Evolutionary conservation across 64 coral and sea anemone species (phyloP).

Genomic region (Pachyseris speciosa): DNA sequence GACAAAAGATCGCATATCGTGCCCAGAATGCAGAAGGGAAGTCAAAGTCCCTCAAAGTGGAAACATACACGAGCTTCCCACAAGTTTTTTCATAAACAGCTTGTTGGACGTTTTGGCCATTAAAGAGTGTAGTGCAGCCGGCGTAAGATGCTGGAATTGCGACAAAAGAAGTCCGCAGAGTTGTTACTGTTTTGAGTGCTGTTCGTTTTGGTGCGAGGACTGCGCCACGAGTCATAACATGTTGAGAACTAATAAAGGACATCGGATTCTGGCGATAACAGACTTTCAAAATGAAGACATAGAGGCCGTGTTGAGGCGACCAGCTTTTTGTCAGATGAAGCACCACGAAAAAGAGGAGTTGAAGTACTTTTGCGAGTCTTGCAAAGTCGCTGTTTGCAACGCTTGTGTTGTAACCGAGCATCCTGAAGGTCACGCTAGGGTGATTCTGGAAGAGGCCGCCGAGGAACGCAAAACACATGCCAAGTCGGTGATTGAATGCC

Average conservation of each 20-base stretch:
- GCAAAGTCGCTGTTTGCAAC: background rate
- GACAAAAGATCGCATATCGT: background rate
- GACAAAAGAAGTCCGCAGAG: background rate
- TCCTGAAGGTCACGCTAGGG: background rate
- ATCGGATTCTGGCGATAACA: constrained; percentile 1
- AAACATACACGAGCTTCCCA: constrained; percentile 19
- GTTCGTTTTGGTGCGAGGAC: background rate
- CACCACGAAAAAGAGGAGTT: background rate
- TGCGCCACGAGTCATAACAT: background rate
- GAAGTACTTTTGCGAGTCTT: background rate
- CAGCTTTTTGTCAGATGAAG: background rate
- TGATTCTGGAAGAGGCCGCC: background rate
- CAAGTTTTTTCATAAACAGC: background rate
- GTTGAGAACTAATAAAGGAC: background rate
- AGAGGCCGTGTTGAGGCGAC: background rate
- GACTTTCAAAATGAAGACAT: background rate
- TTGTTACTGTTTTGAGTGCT: constrained; percentile 25
- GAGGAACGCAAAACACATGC: background rate
- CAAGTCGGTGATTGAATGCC: background rate
- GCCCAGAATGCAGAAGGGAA: background rate
- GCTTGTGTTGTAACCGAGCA: background rate
- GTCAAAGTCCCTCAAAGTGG: background rate
- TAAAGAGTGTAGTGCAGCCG: background rate
- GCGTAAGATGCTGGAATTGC: constrained; percentile 4
- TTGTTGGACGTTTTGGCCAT: background rate